phyloP scores from a whole-genome alignment of 1,140 invertebrate species.

The Schlechtendalia chinensis region DNA sequence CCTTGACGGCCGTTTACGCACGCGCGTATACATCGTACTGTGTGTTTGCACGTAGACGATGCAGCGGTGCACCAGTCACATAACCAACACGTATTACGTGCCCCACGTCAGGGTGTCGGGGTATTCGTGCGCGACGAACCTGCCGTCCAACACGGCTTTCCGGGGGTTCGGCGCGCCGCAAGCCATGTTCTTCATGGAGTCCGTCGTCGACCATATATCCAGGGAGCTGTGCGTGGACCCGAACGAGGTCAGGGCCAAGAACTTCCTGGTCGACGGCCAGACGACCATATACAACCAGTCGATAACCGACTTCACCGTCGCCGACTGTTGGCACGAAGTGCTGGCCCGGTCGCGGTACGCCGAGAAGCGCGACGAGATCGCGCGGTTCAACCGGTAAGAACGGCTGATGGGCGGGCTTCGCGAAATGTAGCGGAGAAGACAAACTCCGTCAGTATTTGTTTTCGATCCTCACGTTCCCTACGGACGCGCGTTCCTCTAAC shows the following conservation, averaged over 20 bases:
- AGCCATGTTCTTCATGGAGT: slow-evolving; percentile 81
- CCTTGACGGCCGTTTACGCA: no score
- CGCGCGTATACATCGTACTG: no score
- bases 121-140: slow-evolving; percentile 77
- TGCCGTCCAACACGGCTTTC: slow-evolving; percentile 87
- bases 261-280: slow-evolving; percentile 80
- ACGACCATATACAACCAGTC: slow-evolving; percentile 76
- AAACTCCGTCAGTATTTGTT: no score
- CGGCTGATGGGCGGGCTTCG: no score
- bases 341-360: slow-evolving; percentile 67
- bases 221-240: slow-evolving; percentile 66
- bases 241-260: slow-evolving; percentile 62
- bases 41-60: slow-evolving; percentile 69
- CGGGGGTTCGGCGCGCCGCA: slow-evolving; percentile 87
- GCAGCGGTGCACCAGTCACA: slow-evolving; percentile 76
- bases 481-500: no score
- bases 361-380: slow-evolving; percentile 63
- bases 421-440: no score
- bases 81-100: slow-evolving; percentile 76
- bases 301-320: slow-evolving; percentile 72
- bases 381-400: slow-evolving; percentile 77
- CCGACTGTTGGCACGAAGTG: slow-evolving; percentile 82
- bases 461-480: no score
- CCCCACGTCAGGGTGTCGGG: slow-evolving; percentile 68
- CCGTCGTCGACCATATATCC: slow-evolving; percentile 74